phyloP scores from a whole-genome alignment of 2,888 invertebrate species.

The Ormyrus pomaceus region DNA sequence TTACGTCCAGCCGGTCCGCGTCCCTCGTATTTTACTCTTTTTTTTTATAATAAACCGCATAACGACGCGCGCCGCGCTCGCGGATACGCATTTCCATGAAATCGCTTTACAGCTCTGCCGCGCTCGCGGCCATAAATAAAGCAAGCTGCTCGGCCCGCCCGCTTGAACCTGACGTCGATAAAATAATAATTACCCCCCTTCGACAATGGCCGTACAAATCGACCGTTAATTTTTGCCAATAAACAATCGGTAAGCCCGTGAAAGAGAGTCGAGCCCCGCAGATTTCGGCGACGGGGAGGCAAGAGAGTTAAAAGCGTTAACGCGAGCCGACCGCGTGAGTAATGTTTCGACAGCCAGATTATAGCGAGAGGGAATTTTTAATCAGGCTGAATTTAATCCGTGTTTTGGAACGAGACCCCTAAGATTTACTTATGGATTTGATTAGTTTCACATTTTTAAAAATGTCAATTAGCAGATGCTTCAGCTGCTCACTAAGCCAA shows the following conservation, averaged over 20 bases:
- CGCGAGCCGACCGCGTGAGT: too few species aligned
- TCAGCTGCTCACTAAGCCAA: too few species aligned
- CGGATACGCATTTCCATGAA: conserved; percentile 27
- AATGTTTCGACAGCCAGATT: too few species aligned
- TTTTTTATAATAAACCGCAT: conserved; percentile 55
- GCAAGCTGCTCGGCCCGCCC: conserved; percentile 10
- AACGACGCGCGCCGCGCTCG: conserved; percentile 23
- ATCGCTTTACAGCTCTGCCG: conserved; percentile 43
- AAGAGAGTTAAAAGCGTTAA: too few species aligned
- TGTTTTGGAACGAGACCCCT: too few species aligned
- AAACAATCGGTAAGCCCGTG: conserved; percentile 67
- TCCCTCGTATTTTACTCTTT: conserved; percentile 31
- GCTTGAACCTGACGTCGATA: conserved; percentile 62
- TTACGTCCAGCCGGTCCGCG: conserved; percentile 36
- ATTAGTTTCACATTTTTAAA: too few species aligned
- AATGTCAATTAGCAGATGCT: too few species aligned
- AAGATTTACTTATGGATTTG: too few species aligned
- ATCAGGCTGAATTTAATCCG: too few species aligned
- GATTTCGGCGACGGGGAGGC: conserved; percentile 12
- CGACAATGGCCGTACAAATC: conserved; percentile 69
- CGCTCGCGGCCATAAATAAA: conserved; percentile 48
- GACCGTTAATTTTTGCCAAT: conserved; percentile 73
- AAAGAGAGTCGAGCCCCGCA: background rate
- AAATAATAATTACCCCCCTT: conserved; percentile 69
- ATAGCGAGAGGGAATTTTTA: too few species aligned